These are phyloP conservation scores for Prietella phreatophila DNA, from an alignment of 2,113 vertebrate genomes.

Conservation along the genomic window DNA sequence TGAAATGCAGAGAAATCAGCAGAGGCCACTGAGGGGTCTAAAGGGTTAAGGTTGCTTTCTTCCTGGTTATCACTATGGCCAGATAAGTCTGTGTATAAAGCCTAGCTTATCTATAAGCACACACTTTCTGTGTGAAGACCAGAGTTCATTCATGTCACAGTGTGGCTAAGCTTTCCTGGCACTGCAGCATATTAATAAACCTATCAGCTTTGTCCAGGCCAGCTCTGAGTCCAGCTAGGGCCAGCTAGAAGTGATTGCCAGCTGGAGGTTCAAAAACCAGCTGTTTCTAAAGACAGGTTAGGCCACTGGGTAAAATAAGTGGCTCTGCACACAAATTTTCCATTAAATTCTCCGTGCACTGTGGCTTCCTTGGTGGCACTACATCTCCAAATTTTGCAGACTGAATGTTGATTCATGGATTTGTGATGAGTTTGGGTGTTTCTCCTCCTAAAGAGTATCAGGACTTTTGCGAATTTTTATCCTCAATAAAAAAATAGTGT, in stretches of 20 bases:
- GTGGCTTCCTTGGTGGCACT: neutral
- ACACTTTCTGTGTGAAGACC: neutral
- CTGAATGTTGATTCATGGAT: neutral
- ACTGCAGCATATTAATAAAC: neutral
- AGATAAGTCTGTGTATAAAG: slow-evolving; percentile 6
- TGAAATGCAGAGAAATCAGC: neutral
- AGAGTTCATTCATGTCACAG: slow-evolving; percentile 4
- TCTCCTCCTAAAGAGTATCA: neutral
- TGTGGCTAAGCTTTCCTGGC: neutral
- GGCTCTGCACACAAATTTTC: neutral
- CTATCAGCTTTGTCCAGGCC: neutral
- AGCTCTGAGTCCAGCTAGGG: neutral
- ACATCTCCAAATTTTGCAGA: neutral
- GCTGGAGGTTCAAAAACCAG: neutral
- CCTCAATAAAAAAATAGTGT: neutral
- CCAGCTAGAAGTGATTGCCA: neutral
- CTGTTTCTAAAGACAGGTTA: slow-evolving; percentile 10
- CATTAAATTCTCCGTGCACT: neutral
- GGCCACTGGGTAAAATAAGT: neutral
- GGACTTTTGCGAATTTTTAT: neutral
- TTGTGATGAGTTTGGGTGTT: neutral
- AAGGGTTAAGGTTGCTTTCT: neutral
- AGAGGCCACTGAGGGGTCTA: neutral
- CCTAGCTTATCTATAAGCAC: neutral
- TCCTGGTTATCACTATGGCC: neutral